phyloP scores from a whole-genome alignment of 37 sponge, comb jelly and placozoan species.

The Diacarnus erythraeanus region DNA sequence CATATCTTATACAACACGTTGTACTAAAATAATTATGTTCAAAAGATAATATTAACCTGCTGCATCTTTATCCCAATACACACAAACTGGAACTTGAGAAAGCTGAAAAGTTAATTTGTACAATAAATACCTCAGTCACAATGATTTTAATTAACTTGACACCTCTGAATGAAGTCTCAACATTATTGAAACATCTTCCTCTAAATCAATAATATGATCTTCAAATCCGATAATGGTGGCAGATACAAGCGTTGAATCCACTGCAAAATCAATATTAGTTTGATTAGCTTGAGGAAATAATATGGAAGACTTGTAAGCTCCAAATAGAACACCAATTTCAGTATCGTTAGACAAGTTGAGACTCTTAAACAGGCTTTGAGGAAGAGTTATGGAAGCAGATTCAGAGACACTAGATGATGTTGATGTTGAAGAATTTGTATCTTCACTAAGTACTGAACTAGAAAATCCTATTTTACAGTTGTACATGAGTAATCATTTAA shows the following conservation, averaged over 20 bases:
- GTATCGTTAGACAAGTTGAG: neutral
- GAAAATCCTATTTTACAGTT: neutral
- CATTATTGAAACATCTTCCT: neutral
- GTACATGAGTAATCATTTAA: too few species aligned
- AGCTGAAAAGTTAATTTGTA: neutral
- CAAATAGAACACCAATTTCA: neutral
- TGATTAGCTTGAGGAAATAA: neutral
- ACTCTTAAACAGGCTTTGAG: neutral
- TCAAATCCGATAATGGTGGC: constrained; percentile 1
- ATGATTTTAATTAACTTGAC: neutral
- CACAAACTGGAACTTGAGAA: constrained; percentile 18
- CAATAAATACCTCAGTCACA: neutral
- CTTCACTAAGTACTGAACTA: neutral
- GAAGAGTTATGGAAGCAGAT: neutral
- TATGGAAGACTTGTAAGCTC: neutral
- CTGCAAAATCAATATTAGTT: constrained; percentile 2
- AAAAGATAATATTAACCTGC: neutral
- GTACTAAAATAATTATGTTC: too few species aligned
- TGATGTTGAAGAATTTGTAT: neutral
- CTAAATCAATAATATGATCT: neutral
- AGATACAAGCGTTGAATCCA: neutral
- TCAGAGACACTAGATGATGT: neutral
- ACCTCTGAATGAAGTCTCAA: constrained; percentile 1
- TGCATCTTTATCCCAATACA: constrained; percentile 12
- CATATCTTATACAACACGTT: too few species aligned